These are phyloP conservation scores for Oriolus oriolus DNA, from an alignment of 2,113 vertebrate genomes.

Conservation along the genomic window DNA sequence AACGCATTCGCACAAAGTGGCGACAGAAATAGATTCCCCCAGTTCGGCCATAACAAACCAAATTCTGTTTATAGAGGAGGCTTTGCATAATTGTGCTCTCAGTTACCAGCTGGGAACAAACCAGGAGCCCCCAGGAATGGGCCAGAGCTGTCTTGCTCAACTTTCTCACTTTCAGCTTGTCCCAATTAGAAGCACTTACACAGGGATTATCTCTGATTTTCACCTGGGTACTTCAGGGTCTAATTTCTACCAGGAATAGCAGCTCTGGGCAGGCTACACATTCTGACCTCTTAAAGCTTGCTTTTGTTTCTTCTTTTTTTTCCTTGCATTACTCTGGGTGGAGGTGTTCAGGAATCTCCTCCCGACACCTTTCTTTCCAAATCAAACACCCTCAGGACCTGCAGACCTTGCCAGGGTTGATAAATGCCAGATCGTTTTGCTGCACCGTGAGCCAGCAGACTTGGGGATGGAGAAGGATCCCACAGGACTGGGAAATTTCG, in stretches of 20 bases:
- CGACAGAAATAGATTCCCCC: slow-evolving; percentile 35
- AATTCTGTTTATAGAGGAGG: slow-evolving; percentile 32
- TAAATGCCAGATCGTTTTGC: background rate
- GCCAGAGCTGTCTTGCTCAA: background rate
- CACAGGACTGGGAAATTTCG: background rate
- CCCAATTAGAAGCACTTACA: slow-evolving; percentile 41
- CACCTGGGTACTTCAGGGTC: background rate
- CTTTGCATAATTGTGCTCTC: slow-evolving; percentile 1
- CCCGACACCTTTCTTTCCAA: background rate
- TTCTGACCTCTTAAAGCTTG: background rate
- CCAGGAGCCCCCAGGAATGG: background rate
- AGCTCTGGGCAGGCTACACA: background rate
- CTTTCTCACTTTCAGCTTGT: slow-evolving; percentile 26
- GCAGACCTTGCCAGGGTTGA: background rate
- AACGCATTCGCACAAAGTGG: background rate
- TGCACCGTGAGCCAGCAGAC: background rate
- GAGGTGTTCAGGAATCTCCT: background rate
- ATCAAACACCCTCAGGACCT: background rate
- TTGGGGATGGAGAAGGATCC: background rate
- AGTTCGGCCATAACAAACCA: background rate
- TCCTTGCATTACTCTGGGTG: background rate
- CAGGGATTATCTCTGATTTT: slow-evolving; percentile 53
- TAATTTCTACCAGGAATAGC: slow-evolving; percentile 23
- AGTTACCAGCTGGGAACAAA: background rate
- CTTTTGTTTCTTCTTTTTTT: background rate